Base-by-base conservation (phyloP, 1,140 invertebrate genomes). In the Zeugodacus cucurbitae region DNA sequence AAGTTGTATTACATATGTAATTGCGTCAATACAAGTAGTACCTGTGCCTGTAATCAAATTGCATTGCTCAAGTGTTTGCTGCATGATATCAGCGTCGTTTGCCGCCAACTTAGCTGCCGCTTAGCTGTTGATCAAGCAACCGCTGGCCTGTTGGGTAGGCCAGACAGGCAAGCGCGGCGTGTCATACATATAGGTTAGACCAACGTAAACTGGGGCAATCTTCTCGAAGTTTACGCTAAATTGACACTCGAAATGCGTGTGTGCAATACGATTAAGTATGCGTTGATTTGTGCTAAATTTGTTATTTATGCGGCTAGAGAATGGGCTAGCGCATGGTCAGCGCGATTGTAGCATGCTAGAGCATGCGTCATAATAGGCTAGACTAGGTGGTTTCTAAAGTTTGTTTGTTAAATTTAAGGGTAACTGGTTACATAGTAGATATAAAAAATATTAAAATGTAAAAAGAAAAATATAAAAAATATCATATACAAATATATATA, bases 171-270 rank as follows among this genome's bases (percentile, higher is more conserved):
- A n/a, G 41, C n/a, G 41, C n/a, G 41, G 41, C 20, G n/a, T 48
- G 34, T 6, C 37, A n/a, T 14, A n/a, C n/a, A 32, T 29, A 34
- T 22, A 11, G 74, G 74, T n/a, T 8, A 82, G 67, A 37, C 67
- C 34, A 74, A 74, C 34, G 34, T 17, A 74, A 74, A 74, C 67
- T 74, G 67, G 67, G 67, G 74, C 74, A 82, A 82, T 82, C 74
- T 82, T 82, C 48, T 82, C 74, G 74, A 82, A 82, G 74, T 82
- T 82, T 82, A 82, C n/a, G 74, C 26, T 82, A 26, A 48, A 82
- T 48, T 82, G 74, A 82, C 74, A 82, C 74, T 82, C 74, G 74
- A 48, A 48, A 44, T 82, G 32, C 20, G 34, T 70, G 74, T 37
- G 41, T 48, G 41, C 26, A 82, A 48, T 29, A 48, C 70, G 34